Base-by-base conservation (phyloP, 2,797 vertebrate species). In the Poecilia gillii region DNA sequence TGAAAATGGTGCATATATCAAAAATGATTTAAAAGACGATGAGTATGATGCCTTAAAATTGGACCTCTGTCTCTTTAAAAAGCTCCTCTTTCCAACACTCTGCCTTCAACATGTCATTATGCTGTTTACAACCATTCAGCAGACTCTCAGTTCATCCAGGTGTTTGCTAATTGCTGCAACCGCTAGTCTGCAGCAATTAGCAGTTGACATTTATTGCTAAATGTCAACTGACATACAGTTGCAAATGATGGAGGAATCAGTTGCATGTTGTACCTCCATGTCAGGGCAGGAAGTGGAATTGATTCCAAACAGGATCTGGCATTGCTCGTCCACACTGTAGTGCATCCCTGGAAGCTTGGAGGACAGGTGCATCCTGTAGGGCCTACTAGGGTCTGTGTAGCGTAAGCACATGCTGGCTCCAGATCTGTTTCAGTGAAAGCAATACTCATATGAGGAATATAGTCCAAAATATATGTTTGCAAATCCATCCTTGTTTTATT, bases 311-410 rank as follows among this genome's bases (percentile, higher is more conserved):
- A 99, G 96, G 84, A 99, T 99, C 95, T 99, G 98, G 92, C 98
- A 99, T 92, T 99, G 98, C 64, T 99, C 97, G 0, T 97, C 96
- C 0, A 97, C 97, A 1, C 98, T 99, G 93, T 99, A 99, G 92
- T 99, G 98, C 98, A 99, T 99, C 45, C 98, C 98, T 0, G 98
- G 98, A 78, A 99, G 96, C 86, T 99, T 99, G 91, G 97, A 96
- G 1, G 97, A 97, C 49, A 98, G 96, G n/a, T 94, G 96, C 45
- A 97, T 92, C 0, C 93, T 93, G 0, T 97, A 95, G 0, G 90
- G 96, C 84, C 96, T 98, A 55, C 97, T 93, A 0, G 96, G 97
- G 87, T 99, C 97, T 0, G 98, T 99, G 83, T 97, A 94, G 88
- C 97, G 93, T 33, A 99, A 93, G n/a, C 98, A 99, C 8, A 90